phyloP scores from a whole-genome alignment of 2,113 vertebrate genomes.

The Sisor rabdophorus region DNA sequence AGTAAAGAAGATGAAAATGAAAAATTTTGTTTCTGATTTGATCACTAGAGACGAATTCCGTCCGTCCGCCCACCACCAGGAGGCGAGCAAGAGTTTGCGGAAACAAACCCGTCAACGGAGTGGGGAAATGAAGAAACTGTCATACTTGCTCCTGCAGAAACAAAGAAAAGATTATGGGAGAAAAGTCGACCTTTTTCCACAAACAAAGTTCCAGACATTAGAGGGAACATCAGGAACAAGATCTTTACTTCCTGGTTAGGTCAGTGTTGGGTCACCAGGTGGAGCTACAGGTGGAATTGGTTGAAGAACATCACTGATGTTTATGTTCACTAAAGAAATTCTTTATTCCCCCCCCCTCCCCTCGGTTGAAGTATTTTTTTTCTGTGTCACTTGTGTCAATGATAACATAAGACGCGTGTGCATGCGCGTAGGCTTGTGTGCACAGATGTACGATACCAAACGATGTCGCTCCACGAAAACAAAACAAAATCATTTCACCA shows the following conservation, averaged over 20 bases:
- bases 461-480: too few species aligned
- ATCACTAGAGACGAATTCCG: constrained; percentile 22
- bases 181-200: constrained; percentile 18
- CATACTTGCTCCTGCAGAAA: not conserved
- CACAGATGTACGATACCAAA: too few species aligned
- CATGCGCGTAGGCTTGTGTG: not conserved
- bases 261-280: not conserved
- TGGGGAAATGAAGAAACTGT: constrained; percentile 48
- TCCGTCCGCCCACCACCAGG: constrained; percentile 44
- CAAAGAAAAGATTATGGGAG: not conserved
- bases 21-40: not conserved
- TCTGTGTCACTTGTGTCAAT: constrained; percentile 28
- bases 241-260: constrained; percentile 31
- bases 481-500: not conserved
- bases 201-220: constrained; percentile 12
- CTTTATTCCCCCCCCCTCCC: too few species aligned
- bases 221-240: constrained; percentile 33
- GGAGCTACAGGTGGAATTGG: not conserved
- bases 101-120: constrained; percentile 58
- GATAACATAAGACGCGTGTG: not conserved
- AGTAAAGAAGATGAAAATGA: too few species aligned
- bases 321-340: constrained; percentile 33
- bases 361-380: constrained; percentile 40
- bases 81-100: constrained; percentile 48
- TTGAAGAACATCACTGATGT: constrained; percentile 7